Evolutionary conservation across 2,113 vertebrate genomes (phyloP).

Genomic region (Sula dactylatra): DNA sequence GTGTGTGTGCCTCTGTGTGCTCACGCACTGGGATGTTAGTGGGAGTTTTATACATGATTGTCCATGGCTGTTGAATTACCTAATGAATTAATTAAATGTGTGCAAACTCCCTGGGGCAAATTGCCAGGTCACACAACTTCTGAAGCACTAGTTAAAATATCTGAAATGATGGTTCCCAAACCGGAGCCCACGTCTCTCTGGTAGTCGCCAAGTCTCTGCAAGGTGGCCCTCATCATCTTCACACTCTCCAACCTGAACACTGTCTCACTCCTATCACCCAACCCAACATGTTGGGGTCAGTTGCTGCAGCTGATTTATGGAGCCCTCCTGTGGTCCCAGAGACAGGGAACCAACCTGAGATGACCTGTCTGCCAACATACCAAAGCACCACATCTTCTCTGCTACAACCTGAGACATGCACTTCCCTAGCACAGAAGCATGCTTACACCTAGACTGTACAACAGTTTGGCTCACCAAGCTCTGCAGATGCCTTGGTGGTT

Average conservation of each 20-base stretch:
- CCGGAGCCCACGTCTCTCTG: rapidly evolving
- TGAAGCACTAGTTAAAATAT: neutral
- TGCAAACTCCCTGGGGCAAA: neutral
- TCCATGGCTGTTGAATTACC: neutral
- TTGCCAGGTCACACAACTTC: neutral
- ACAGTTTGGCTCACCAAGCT: neutral
- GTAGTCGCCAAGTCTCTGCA: neutral
- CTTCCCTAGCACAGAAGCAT: neutral
- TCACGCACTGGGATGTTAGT: rapidly evolving
- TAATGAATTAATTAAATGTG: neutral
- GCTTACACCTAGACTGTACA: neutral
- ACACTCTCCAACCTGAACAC: neutral
- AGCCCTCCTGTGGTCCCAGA: neutral
- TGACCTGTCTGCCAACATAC: neutral
- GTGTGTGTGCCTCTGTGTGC: neutral
- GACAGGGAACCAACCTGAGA: neutral
- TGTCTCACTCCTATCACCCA: neutral
- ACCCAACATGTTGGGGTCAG: rapidly evolving
- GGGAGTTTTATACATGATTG: neutral
- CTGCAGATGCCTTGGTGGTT: neutral
- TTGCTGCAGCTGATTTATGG: neutral
- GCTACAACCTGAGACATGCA: neutral
- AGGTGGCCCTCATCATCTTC: neutral
- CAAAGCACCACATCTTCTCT: neutral
- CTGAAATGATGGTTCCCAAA: rapidly evolving